Evolutionary conservation across 1,140 invertebrate species (phyloP), one percentile per base, ranked within the genome.

Genomic region (Drosophila pseudoobscura): DNA sequence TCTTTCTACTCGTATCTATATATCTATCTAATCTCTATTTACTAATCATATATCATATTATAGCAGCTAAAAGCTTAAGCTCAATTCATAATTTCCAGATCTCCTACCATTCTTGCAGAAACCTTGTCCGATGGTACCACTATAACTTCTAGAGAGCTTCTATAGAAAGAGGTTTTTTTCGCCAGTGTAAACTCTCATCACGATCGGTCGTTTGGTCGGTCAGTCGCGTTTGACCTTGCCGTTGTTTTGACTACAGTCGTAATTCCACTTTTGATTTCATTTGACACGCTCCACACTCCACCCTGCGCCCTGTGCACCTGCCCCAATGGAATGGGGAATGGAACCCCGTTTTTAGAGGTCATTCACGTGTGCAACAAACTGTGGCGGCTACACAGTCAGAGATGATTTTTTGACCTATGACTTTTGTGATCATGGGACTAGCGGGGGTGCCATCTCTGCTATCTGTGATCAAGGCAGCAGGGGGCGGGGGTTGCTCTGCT

Each of bases 161-260:
- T 8, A 1, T 13, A 5, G 11, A 13, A 20, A 20, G 20, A 20
- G 20, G 2, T 13, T 39, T 39, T 39, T 9, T 39, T 4, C 3
- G 3, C 35, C 35, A 39, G 35, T 39, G 35, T 39, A 39, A 39
- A 39, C 35, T 13, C 35, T 39, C 35, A 70, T 70, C 64, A 69
- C 66, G 66, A 75, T 70, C 75, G 83, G 8, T 39, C 11, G 35
- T 11, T 39, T 13, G 35, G 35, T 39, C 35, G 35, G 82, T 85
- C 82, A 84, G 53, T 80, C 58, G 75, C 83, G 78, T 66, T 75
- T 83, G 83, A 79, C 83, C 83, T 89, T 88, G 83, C 57, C 58
- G 53, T 78, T 80, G 77, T 78, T 85, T 80, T 75, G 51, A 64
- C 44, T 54, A 75, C 43, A 74, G 20, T 72, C 49, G 20, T 43